Conservation (phyloP, 2,113 vertebrate genomes). For the Ursus arctos region DNA sequence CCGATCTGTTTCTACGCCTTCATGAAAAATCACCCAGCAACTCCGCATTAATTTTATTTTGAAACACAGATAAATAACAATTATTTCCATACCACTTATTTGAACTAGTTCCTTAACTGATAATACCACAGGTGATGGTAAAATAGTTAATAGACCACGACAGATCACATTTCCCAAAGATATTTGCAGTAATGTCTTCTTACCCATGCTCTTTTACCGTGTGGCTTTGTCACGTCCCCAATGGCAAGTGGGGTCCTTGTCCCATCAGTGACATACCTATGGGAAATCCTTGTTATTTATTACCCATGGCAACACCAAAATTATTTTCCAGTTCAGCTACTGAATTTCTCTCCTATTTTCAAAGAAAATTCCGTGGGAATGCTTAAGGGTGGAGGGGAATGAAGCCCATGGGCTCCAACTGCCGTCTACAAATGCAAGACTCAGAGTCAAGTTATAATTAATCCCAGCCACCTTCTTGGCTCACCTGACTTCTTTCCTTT, state of each 20-base stretch:
- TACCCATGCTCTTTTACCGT: accelerated
- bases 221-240: no score
- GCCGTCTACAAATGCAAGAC: background rate
- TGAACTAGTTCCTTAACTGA: background rate
- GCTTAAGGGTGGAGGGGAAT: background rate
- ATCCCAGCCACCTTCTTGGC: background rate
- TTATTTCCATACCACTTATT: background rate
- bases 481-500: background rate
- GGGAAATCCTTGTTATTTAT: background rate
- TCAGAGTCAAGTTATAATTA: accelerated
- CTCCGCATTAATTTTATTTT: background rate
- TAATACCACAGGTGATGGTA: no score
- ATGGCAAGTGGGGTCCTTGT: accelerated
- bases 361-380: background rate
- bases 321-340: background rate
- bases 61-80: background rate
- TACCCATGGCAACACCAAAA: background rate
- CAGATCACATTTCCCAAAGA: background rate
- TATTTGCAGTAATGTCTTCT: background rate
- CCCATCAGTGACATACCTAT: accelerated
- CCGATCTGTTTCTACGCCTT: background rate
- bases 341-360: background rate
- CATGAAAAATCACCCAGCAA: background rate
- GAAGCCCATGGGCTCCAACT: background rate
- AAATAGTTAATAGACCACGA: accelerated